Evolutionary conservation across 2,888 invertebrate species (phyloP).

Genomic region (Willowsia nigromaculata): DNA sequence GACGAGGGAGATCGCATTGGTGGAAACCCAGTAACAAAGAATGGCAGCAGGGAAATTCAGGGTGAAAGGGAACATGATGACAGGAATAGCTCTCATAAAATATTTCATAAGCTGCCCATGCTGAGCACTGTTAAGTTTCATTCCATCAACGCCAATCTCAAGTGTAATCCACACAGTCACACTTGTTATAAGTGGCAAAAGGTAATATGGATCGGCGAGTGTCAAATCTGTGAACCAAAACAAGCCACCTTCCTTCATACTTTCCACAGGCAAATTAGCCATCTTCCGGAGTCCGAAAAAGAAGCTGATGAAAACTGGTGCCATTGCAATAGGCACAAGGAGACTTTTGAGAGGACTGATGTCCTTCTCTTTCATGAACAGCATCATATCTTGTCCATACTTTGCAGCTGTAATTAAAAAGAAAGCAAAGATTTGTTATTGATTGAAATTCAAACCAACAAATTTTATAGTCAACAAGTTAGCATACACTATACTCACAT

Average conservation of each 20-base stretch:
- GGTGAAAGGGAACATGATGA: constrained; percentile 91
- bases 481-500: constrained; percentile 80
- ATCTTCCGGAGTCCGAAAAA: constrained; percentile 93
- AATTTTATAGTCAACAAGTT: not conserved
- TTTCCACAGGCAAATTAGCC: constrained; percentile 94
- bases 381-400: constrained; percentile 88
- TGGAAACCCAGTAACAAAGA: constrained; percentile 93
- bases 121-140: constrained; percentile 82
- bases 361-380: constrained; percentile 90
- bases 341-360: constrained; percentile 90
- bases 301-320: constrained; percentile 94
- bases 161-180: constrained; percentile 90
- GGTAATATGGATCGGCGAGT: constrained; percentile 91
- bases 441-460: not conserved
- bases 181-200: constrained; percentile 92
- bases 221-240: constrained; percentile 97
- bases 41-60: constrained; percentile 94
- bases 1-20: constrained; percentile 90
- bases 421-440: not conserved
- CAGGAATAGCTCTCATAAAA: constrained; percentile 87
- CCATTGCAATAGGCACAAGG: constrained; percentile 88
- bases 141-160: constrained; percentile 90
- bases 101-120: constrained; percentile 85
- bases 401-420: constrained; percentile 83
- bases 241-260: constrained; percentile 92